Evolutionary conservation across 2,797 vertebrate species (phyloP), one percentile per base, ranked within the genome.

Genomic region (Trachops cirrhosus): DNA sequence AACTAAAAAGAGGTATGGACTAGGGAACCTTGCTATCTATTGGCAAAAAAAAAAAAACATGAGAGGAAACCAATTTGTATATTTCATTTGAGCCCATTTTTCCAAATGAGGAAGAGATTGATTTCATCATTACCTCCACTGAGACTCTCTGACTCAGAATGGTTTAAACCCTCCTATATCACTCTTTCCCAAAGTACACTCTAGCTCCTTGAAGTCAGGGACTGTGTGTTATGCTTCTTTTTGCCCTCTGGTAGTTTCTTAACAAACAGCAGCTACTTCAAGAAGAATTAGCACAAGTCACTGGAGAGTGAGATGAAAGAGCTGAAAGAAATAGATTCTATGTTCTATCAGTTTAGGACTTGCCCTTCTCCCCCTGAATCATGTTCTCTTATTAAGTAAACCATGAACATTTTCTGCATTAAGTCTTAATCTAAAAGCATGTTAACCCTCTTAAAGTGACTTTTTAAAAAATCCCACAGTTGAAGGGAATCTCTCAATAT

Each of bases 381-480:
- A 73, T 12, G 5, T 48, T 32, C 11, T 86, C 91, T 34, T 15
- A 94, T 86, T 82, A 83, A 32, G 71, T 64, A 78, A 95, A 64
- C 29, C 32, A 74, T 62, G 26, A 75, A 70, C 70, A 26, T 62
- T 50, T 71, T 95, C 84, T 96, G 4, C 29, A 88, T 75, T 78
- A 74, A 78, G 52, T 15, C 24, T 77, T 90, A 90, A 71, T 80
- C 83, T 64, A 50, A 50, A 1, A 70, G 41, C 67, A 79, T 70
- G 6, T 67, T 68, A 86, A 39, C 9, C 41, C 48, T 41, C 50
- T 77, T 89, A 92, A 74, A 85, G 15, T 79, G 54, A 90, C 54
- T 89, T 77, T 86, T 67, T 78, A 86, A 91, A 85, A 87, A 87
- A 90, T 82, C 68, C 46, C 18, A 48, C 39, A 90, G 15, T 59